Evolutionary conservation across 2,888 invertebrate genomes (phyloP).

Genomic region (Nomada fucata): DNA sequence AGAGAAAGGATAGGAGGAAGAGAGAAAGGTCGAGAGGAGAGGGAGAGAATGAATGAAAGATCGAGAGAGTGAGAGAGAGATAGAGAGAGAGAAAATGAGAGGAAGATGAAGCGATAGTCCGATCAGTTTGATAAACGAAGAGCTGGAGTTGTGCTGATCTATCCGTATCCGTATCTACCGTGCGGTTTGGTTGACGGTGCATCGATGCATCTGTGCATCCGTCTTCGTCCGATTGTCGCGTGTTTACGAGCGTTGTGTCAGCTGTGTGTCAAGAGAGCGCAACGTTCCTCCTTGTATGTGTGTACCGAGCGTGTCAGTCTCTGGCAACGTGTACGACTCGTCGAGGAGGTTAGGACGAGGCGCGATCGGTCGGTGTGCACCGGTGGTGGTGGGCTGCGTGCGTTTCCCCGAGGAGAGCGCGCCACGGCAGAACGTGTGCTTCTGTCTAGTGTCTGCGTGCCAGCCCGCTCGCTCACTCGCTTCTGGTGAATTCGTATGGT

Average conservation of each 20-base stretch:
- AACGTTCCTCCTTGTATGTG: conserved; percentile 23
- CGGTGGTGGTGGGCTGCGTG: conserved; percentile 70
- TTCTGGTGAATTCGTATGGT: conserved; percentile 76
- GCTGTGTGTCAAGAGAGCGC: conserved; percentile 62
- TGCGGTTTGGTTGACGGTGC: conserved; percentile 33
- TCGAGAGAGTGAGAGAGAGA: conserved; percentile 1
- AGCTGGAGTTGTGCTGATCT: conserved; percentile 44
- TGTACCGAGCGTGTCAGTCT: conserved; percentile 44
- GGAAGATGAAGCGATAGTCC: conserved; percentile 38
- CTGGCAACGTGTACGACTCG: conserved; percentile 53
- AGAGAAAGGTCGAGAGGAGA: conserved; percentile 2
- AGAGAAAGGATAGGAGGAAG: conserved; percentile 3
- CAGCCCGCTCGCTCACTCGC: conserved; percentile 65
- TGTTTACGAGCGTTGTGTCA: conserved; percentile 68
- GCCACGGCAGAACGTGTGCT: conserved; percentile 72
- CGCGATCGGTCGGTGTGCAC: conserved; percentile 49
- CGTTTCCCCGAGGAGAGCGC: conserved; percentile 67
- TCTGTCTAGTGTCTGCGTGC: conserved; percentile 67
- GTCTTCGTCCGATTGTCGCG: conserved; percentile 51
- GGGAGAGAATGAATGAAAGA: conserved; percentile 18
- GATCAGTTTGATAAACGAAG: conserved; percentile 60
- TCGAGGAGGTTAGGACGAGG: not conserved
- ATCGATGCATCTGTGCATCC: conserved; percentile 16
- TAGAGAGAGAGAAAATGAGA: conserved; percentile 7
- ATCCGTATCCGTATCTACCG: conserved; percentile 1